Evolutionary conservation across 1,140 invertebrate species (phyloP).

Genomic region (Pogonomyrmex californicus): DNA sequence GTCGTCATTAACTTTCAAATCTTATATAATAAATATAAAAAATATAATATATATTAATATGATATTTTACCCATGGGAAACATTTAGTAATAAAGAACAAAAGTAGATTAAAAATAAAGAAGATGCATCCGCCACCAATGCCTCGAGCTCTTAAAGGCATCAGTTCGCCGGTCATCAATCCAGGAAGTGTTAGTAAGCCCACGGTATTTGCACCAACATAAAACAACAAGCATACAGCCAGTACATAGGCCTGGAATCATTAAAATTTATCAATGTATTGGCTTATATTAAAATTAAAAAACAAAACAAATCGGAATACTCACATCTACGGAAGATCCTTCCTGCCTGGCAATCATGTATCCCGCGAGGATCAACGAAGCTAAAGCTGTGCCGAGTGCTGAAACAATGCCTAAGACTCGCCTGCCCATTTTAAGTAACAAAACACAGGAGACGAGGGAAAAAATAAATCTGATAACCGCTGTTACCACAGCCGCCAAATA

Average conservation of each 20-base stretch:
- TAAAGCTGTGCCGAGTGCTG: slow-evolving; percentile 89
- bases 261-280: not conserved
- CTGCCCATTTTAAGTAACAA: slow-evolving; percentile 89
- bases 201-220: slow-evolving; percentile 91
- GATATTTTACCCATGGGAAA: slow-evolving; percentile 87
- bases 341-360: slow-evolving; percentile 86
- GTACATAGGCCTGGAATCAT: slow-evolving; percentile 83
- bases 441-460: slow-evolving; percentile 89
- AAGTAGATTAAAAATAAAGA: slow-evolving; percentile 90
- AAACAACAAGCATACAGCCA: slow-evolving; percentile 87
- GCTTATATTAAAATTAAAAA: not conserved
- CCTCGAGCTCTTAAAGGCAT: slow-evolving; percentile 90
- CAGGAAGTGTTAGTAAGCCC: slow-evolving; percentile 91
- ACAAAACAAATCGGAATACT: slow-evolving; percentile 21
- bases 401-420: slow-evolving; percentile 89
- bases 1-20: not conserved
- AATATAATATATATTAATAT: not conserved
- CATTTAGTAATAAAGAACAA: slow-evolving; percentile 92
- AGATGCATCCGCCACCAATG: slow-evolving; percentile 90
- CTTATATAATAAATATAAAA: not conserved
- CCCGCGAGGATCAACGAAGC: slow-evolving; percentile 88
- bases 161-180: slow-evolving; percentile 91
- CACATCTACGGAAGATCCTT: slow-evolving; percentile 83
- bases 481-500: slow-evolving; percentile 90
- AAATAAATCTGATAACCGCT: slow-evolving; percentile 88